phyloP scores from a whole-genome alignment of 2,888 invertebrate genomes.

The Taphrorychus bicolor region DNA sequence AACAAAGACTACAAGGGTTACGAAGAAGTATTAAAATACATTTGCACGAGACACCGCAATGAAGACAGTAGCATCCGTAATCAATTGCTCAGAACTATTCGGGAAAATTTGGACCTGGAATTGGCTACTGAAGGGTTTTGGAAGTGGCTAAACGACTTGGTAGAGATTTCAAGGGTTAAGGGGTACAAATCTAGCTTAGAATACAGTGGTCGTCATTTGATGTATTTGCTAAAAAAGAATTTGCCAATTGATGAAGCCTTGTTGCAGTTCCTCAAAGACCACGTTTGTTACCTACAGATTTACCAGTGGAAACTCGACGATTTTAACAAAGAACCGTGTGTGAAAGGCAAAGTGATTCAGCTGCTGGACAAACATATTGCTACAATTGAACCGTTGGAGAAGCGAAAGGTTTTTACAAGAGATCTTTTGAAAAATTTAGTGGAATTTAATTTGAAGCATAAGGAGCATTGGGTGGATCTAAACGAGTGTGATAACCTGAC shows the following conservation, averaged over 20 bases:
- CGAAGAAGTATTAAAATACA: constrained; percentile 44
- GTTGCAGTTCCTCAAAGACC: constrained; percentile 30
- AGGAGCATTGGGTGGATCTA: constrained; percentile 16
- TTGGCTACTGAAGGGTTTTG: constrained; percentile 42
- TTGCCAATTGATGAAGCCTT: constrained; percentile 33
- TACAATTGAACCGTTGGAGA: not conserved
- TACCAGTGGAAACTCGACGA: not conserved
- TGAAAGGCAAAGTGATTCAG: not conserved
- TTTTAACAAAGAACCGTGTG: not conserved
- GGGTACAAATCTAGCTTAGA: constrained; percentile 6
- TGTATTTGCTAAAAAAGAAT: constrained; percentile 38
- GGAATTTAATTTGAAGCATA: constrained; percentile 14
- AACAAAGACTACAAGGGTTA: constrained; percentile 44
- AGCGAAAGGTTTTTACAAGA: not conserved
- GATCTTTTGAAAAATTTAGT: constrained; percentile 6
- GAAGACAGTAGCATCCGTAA: constrained; percentile 33
- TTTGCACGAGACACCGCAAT: constrained; percentile 44
- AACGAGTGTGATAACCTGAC: constrained; percentile 8
- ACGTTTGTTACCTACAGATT: not conserved
- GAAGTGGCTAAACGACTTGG: constrained; percentile 42
- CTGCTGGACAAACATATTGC: not conserved
- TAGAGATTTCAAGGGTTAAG: constrained; percentile 35
- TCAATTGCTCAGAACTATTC: constrained; percentile 1
- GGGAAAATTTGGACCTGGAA: constrained; percentile 20
- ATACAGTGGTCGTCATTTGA: constrained; percentile 31